phyloP scores from a whole-genome alignment of 1,140 invertebrate species.

The Subanguina moxae region DNA sequence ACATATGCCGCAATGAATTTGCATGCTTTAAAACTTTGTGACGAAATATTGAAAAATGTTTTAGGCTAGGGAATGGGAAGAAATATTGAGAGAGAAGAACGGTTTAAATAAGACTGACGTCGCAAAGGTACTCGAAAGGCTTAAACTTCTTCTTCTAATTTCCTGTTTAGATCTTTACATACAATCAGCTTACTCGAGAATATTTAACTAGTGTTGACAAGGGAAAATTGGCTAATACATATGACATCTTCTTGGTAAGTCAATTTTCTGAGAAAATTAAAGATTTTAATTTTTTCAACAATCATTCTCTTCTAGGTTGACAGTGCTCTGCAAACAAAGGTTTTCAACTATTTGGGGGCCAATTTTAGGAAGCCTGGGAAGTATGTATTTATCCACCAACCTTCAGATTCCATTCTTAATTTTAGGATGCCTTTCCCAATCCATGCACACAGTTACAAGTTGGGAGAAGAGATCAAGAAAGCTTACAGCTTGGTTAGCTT shows the following conservation, averaged over 20 bases:
- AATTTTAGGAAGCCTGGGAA: background rate
- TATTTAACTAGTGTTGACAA: conserved; percentile 27
- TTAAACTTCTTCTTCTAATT: background rate
- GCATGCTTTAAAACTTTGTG: no score
- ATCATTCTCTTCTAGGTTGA: conserved; percentile 13
- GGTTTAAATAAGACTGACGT: conserved; percentile 34
- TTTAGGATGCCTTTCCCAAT: conserved; percentile 2
- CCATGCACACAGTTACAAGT: conserved; percentile 3
- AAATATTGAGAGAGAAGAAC: conserved; percentile 35
- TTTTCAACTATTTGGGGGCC: background rate
- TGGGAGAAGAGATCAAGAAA: conserved; percentile 12
- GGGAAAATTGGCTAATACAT: conserved; percentile 28
- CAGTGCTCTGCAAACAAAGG: conserved; percentile 15
- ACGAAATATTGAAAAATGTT: no score
- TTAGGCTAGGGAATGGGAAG: conserved; percentile 32
- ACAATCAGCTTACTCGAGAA: conserved; percentile 40
- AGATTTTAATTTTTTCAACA: conserved; percentile 1
- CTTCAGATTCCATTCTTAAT: no score
- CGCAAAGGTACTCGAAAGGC: conserved; percentile 16
- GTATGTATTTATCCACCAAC: background rate
- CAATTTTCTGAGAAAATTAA: background rate
- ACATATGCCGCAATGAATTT: no score
- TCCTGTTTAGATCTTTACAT: conserved; percentile 31
- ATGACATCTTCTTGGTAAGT: conserved; percentile 29
- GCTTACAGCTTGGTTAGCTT: conserved; percentile 1